phyloP scores from a whole-genome alignment of 2,113 vertebrate species.

The Amblyornis subalaris region DNA sequence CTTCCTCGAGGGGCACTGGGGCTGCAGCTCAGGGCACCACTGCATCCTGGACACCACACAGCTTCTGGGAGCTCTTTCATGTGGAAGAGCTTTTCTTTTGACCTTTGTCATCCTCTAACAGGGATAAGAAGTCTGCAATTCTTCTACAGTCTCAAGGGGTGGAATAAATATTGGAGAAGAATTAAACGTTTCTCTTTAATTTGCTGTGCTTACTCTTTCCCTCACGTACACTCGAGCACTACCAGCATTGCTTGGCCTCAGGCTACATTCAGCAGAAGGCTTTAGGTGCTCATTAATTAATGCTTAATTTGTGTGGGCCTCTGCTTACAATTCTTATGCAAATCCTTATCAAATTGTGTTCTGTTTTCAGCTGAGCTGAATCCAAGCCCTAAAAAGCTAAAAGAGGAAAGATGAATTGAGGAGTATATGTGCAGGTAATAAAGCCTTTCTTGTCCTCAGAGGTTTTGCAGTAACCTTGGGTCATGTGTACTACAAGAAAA shows the following conservation, averaged over 20 bases:
- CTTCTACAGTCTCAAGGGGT: neutral
- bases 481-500: neutral
- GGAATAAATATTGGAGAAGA: neutral
- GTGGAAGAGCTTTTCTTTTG: neutral
- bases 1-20: neutral
- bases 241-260: neutral
- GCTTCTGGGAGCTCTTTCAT: neutral
- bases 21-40: neutral
- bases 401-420: neutral
- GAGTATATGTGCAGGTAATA: neutral
- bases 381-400: neutral
- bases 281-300: constrained; percentile 31
- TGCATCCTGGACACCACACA: fast-evolving
- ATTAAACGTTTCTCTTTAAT: neutral
- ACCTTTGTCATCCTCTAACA: neutral
- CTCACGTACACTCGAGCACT: neutral
- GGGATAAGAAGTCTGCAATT: neutral
- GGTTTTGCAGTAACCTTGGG: neutral
- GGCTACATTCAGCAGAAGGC: neutral
- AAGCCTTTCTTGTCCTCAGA: neutral
- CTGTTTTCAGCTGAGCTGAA: neutral
- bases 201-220: neutral
- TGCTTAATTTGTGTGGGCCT: constrained; percentile 22
- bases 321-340: constrained; percentile 22
- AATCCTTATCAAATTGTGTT: constrained; percentile 3